A percentile compares a stretch with the other conserved stretches of the same genome.
Conservation (phyloP, 2,888 invertebrate species). For the Tenthredo amoena region DNA sequence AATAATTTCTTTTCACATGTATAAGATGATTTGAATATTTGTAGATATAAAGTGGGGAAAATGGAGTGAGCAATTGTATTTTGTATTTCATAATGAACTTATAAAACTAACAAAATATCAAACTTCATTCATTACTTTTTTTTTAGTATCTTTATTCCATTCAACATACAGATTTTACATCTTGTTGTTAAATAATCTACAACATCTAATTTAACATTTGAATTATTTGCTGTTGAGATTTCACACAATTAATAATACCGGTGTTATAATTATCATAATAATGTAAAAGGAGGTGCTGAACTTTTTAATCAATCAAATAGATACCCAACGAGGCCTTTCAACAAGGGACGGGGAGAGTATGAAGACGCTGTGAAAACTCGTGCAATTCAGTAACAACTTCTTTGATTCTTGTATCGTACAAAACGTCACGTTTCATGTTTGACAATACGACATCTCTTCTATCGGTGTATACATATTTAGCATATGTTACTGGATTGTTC, state of each 20-base stretch:
- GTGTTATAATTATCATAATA: background rate
- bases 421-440: constrained; percentile 64
- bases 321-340: constrained; percentile 42
- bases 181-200: background rate
- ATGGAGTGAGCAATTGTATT: background rate
- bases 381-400: constrained; percentile 67
- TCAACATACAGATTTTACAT: constrained; percentile 15
- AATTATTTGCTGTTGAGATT: constrained; percentile 17
- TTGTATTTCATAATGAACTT: background rate
- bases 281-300: background rate
- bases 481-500: constrained; percentile 62
- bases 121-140: background rate
- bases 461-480: constrained; percentile 59
- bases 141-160: constrained; percentile 15
- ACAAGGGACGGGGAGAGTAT: constrained; percentile 63
- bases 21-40: background rate
- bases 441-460: constrained; percentile 63
- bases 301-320: background rate
- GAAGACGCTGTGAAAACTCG: constrained; percentile 63
- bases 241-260: background rate
- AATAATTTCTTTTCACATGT: background rate
- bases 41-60: background rate
- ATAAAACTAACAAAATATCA: background rate
- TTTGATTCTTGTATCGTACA: constrained; percentile 64
- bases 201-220: constrained; percentile 15